Percentiles rank a stretch among this genome's conserved stretches.
These are phyloP conservation scores for Oriolus oriolus DNA, from an alignment of 2,113 vertebrate species.

Conservation along the genomic window DNA sequence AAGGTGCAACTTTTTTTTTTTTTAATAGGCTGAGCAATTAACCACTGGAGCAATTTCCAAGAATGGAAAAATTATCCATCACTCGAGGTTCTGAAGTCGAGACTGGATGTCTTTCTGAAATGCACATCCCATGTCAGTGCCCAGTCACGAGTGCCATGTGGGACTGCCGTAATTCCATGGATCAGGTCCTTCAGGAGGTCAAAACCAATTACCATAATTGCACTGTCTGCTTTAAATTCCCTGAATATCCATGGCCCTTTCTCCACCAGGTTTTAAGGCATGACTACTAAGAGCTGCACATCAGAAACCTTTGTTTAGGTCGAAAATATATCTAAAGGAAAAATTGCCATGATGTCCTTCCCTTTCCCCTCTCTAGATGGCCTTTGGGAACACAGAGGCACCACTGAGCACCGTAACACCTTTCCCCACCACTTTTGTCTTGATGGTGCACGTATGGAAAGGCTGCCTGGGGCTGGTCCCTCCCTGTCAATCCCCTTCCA, in stretches of 20 bases:
- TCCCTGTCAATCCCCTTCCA: background rate
- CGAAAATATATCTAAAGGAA: background rate
- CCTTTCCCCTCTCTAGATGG: background rate
- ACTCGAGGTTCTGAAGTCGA: background rate
- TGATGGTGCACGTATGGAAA: accelerated
- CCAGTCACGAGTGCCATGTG: accelerated
- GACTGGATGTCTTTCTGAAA: constrained; percentile 17
- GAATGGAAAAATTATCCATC: constrained; percentile 42
- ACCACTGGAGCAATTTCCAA: constrained; percentile 45
- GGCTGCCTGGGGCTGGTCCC: background rate
- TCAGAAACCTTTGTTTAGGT: background rate
- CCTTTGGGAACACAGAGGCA: background rate
- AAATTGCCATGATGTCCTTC: background rate
- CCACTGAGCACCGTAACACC: accelerated
- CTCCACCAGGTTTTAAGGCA: background rate
- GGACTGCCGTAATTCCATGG: background rate
- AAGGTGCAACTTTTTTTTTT: background rate
- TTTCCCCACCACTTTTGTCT: background rate
- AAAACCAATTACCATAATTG: constrained; percentile 52
- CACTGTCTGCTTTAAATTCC: constrained; percentile 8
- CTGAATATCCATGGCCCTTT: background rate
- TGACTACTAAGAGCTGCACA: background rate
- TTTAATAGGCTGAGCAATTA: constrained; percentile 30
- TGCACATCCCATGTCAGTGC: background rate
- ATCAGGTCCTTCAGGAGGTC: constrained; percentile 28